Conservation (phyloP, 2,113 vertebrate genomes). For the Scolopax mira region DNA sequence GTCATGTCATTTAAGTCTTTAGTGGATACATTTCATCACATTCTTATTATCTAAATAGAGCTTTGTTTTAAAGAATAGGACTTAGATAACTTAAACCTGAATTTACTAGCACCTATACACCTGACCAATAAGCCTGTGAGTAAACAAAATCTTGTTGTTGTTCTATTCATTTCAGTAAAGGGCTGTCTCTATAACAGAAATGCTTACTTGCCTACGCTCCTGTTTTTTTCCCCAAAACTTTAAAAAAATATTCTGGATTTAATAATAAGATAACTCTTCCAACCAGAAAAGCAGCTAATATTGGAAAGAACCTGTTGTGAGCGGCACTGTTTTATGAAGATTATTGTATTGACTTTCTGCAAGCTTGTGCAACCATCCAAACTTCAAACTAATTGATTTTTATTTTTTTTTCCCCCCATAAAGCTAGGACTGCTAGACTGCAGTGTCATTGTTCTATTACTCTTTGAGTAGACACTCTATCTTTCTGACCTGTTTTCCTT, state of each 20-base stretch:
- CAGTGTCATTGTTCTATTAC: background rate
- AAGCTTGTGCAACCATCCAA: background rate
- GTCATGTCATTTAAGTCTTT: background rate
- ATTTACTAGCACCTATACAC: background rate
- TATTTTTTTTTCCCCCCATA: background rate
- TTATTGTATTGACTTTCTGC: background rate
- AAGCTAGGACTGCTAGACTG: background rate
- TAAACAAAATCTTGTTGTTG: background rate
- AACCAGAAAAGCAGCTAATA: background rate
- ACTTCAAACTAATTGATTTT: background rate
- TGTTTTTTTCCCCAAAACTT: background rate
- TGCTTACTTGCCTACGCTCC: background rate
- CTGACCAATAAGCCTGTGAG: background rate
- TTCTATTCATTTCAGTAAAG: background rate
- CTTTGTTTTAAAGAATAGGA: background rate
- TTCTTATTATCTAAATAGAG: background rate
- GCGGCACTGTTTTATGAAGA: background rate
- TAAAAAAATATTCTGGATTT: background rate
- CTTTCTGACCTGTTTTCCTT: background rate
- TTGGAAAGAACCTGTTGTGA: background rate
- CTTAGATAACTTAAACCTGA: background rate
- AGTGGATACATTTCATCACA: background rate
- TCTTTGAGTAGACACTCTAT: background rate
- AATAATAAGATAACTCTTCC: background rate
- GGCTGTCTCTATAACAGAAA: background rate